These are phyloP conservation scores for Megaleporinus macrocephalus DNA, from an alignment of 2,113 vertebrate species.

Conservation along the genomic window DNA sequence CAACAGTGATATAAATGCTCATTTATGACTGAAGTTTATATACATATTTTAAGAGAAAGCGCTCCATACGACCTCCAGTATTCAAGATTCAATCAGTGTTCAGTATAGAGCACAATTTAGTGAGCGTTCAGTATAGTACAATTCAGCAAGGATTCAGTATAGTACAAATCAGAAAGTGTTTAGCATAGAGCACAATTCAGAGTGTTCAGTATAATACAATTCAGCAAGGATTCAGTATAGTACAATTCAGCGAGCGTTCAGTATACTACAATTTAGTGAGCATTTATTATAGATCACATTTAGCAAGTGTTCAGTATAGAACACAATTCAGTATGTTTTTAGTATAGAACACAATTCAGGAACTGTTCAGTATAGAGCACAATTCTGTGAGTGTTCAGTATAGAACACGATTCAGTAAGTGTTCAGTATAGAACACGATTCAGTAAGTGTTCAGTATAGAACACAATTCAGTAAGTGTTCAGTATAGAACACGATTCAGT, in stretches of 20 bases:
- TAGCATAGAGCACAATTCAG: neutral
- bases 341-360: no score
- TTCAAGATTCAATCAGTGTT: neutral
- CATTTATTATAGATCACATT: no score
- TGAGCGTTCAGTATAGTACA: neutral
- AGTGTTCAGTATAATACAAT: neutral
- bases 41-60: neutral
- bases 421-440: neutral
- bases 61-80: neutral
- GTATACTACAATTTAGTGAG: neutral
- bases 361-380: neutral
- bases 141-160: no score
- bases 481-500: neutral
- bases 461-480: no score
- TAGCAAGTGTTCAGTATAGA: no score
- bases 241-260: no score
- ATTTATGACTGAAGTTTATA: neutral
- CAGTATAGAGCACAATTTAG: neutral
- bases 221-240: neutral
- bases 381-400: neutral
- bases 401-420: no score
- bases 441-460: neutral
- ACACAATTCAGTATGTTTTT: neutral
- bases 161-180: no score
- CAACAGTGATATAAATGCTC: conserved; percentile 5